Percentiles rank a stretch among this genome's conserved stretches.
Conservation (phyloP, 2,797 vertebrate species). For the Anisognathus igniventris region DNA sequence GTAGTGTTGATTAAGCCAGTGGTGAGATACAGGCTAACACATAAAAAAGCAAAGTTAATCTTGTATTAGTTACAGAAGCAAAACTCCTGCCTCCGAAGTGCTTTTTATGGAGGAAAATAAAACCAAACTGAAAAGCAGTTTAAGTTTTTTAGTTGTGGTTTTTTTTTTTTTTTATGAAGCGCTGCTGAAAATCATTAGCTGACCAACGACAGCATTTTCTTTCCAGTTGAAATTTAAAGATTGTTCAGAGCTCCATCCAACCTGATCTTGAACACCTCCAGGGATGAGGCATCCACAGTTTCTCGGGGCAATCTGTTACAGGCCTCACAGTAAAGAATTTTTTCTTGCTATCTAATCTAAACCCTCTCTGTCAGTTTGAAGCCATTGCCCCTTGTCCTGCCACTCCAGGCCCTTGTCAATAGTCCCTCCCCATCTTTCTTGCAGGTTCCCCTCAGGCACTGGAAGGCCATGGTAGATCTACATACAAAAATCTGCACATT, state of each 20-base stretch:
- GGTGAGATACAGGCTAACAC: not conserved
- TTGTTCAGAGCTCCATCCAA: not conserved
- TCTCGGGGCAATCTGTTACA: not conserved
- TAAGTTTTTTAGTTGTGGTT: not conserved
- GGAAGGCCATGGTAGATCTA: not conserved
- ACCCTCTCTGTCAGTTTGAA: not conserved
- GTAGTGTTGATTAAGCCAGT: not conserved
- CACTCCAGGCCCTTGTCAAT: not conserved
- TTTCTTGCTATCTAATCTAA: not conserved
- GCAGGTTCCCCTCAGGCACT: not conserved
- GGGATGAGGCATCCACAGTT: not conserved
- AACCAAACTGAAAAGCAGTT: not conserved
- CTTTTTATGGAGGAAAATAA: not conserved
- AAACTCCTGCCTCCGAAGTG: not conserved
- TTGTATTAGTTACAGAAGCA: not conserved
- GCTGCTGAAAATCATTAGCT: not conserved
- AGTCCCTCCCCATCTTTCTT: not conserved
- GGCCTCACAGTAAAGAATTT: not conserved
- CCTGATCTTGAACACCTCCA: not conserved
- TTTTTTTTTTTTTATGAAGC: not conserved
- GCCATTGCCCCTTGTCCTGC: not conserved
- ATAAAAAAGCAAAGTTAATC: not conserved
- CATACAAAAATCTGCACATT: not conserved
- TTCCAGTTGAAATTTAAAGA: not conserved
- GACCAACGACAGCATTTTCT: not conserved